These are phyloP conservation scores for Patiria pectinifera DNA, from an alignment of 53 echinoderm and acorn worm species.

Conservation along the genomic window DNA sequence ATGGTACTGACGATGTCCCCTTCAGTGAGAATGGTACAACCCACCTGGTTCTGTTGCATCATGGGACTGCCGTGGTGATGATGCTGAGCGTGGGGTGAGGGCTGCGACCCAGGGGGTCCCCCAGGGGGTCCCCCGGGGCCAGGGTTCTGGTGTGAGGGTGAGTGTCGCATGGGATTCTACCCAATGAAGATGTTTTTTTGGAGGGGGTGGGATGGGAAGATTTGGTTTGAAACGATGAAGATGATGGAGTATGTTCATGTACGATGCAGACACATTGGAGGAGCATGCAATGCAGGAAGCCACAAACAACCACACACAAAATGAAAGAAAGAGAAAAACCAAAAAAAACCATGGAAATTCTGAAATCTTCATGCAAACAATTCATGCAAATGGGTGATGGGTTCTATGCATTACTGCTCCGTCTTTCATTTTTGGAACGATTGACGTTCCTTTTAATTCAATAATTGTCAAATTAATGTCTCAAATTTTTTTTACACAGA, in stretches of 20 bases:
- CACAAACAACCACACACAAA: slow-evolving; percentile 42
- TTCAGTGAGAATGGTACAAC: slow-evolving; percentile 25
- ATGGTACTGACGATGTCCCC: background rate
- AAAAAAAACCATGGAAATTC: slow-evolving; percentile 11
- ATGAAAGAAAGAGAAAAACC: background rate
- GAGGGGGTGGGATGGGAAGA: background rate
- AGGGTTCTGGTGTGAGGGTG: slow-evolving; percentile 63
- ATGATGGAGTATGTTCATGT: slow-evolving; percentile 22
- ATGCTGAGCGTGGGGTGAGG: slow-evolving; percentile 82
- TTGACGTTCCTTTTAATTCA: too few relatives aligned
- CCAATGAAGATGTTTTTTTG: slow-evolving; percentile 16
- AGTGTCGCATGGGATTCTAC: slow-evolving; percentile 65
- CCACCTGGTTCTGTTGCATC: slow-evolving; percentile 85
- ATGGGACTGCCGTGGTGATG: slow-evolving; percentile 76
- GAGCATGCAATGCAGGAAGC: slow-evolving; percentile 43
- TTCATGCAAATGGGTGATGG: slow-evolving; percentile 33
- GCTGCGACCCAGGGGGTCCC: slow-evolving; percentile 75
- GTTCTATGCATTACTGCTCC: background rate
- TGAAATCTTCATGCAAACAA: background rate
- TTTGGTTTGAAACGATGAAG: background rate
- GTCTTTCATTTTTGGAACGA: too few relatives aligned
- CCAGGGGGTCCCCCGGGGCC: slow-evolving; percentile 63
- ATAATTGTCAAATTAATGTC: too few relatives aligned
- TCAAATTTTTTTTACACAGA: too few relatives aligned
- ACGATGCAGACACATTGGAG: slow-evolving; percentile 10